Percentiles rank a stretch among this genome's conserved stretches.
phyloP scores from a whole-genome alignment of 2,797 vertebrate genomes.

The Esox masquinongy region DNA sequence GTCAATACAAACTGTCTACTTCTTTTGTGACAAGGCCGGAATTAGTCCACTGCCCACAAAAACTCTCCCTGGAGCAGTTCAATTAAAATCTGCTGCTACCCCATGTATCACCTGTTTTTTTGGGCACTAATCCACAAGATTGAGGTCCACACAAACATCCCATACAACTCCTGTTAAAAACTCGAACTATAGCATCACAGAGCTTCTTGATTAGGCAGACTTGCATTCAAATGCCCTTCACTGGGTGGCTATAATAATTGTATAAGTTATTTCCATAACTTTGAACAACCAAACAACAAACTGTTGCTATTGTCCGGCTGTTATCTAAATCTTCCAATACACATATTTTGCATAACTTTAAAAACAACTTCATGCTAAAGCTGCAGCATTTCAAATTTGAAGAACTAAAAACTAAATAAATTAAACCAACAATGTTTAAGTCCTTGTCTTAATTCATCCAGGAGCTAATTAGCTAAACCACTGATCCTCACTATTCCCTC shows the following conservation, averaged over 20 bases:
- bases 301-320: not conserved
- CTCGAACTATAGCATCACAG: not conserved
- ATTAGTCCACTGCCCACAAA: slow-evolving; percentile 45
- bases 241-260: not conserved
- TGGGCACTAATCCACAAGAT: slow-evolving; percentile 49
- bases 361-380: slow-evolving; percentile 1
- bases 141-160: slow-evolving; percentile 37
- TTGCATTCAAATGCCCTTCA: not conserved
- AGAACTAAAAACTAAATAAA: not conserved
- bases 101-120: slow-evolving; percentile 54
- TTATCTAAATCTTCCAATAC: not conserved
- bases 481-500: slow-evolving; percentile 47
- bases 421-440: not conserved
- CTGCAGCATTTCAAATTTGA: not conserved
- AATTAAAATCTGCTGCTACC: slow-evolving; percentile 28
- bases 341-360: not conserved
- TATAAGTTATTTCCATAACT: not conserved
- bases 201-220: not conserved
- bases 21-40: slow-evolving; percentile 41
- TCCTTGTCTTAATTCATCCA: slow-evolving; percentile 7
- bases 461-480: not conserved
- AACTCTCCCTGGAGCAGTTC: slow-evolving; percentile 24
- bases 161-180: slow-evolving; percentile 9
- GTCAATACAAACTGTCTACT: slow-evolving; percentile 39
- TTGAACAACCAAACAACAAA: not conserved